A percentile compares a stretch with the other conserved stretches of the same genome.
phyloP scores from a whole-genome alignment of 1,140 invertebrate species.

The Limonius californicus region DNA sequence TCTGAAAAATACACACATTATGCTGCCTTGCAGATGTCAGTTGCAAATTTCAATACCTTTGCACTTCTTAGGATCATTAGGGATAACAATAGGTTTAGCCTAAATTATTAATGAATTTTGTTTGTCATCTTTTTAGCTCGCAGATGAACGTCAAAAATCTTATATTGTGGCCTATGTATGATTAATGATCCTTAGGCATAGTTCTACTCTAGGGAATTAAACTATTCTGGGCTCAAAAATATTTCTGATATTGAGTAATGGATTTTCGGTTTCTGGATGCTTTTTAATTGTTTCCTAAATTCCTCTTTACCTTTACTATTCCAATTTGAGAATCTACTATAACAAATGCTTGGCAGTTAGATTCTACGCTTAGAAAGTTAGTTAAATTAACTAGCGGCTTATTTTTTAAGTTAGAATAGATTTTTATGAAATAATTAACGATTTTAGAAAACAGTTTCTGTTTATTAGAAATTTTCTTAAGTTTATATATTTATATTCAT shows the following conservation, averaged over 20 bases:
- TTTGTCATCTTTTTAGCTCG: constrained; percentile 38
- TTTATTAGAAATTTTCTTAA: too few relatives aligned
- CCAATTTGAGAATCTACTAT: constrained; percentile 39
- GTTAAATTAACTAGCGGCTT: too few relatives aligned
- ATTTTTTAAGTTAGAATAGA: too few relatives aligned
- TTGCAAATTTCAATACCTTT: constrained; percentile 8
- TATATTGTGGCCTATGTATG: constrained; percentile 44
- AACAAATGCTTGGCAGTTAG: constrained; percentile 34
- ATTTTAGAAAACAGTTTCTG: too few relatives aligned
- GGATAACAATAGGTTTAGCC: constrained; percentile 35
- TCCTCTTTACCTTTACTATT: constrained; percentile 18
- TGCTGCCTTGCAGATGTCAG: background rate
- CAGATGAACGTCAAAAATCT: constrained; percentile 42
- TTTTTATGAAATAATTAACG: too few relatives aligned
- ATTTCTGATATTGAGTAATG: constrained; percentile 34
- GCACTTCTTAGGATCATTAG: constrained; percentile 34
- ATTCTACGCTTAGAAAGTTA: constrained; percentile 36
- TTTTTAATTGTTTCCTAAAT: constrained; percentile 23
- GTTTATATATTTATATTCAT: too few relatives aligned
- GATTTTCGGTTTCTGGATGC: constrained; percentile 18
- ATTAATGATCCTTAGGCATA: constrained; percentile 38
- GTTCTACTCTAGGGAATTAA: constrained; percentile 37
- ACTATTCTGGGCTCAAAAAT: constrained; percentile 17
- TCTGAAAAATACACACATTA: background rate
- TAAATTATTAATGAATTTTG: constrained; percentile 47